These are phyloP conservation scores for Spondyliosoma cantharus DNA, from an alignment of 2,797 vertebrate species.

Conservation along the genomic window DNA sequence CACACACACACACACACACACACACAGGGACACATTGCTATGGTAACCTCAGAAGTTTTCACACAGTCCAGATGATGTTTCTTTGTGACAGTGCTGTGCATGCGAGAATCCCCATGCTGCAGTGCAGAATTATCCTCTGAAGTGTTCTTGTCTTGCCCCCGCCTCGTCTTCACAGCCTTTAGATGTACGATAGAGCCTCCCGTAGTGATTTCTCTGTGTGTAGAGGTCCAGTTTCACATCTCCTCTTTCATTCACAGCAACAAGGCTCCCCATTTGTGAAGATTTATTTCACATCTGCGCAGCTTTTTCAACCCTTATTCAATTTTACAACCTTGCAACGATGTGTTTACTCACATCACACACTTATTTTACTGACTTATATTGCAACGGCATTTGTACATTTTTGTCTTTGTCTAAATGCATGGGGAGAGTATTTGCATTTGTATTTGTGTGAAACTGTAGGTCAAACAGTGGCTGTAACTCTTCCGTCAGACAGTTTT, in stretches of 20 bases:
- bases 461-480: neutral
- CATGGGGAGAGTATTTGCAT: neutral
- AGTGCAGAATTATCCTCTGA: constrained; percentile 64
- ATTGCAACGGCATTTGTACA: constrained; percentile 10
- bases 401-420: neutral
- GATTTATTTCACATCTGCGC: constrained; percentile 45
- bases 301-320: constrained; percentile 37
- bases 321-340: neutral
- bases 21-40: constrained; percentile 64
- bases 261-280: constrained; percentile 46
- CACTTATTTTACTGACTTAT: neutral
- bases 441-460: neutral
- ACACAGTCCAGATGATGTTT: constrained; percentile 74
- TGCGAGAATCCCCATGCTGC: constrained; percentile 55
- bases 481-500: neutral
- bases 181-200: constrained; percentile 55
- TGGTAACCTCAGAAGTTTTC: constrained; percentile 80
- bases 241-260: constrained; percentile 41
- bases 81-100: constrained; percentile 66
- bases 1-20: constrained; percentile 27
- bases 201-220: constrained; percentile 41
- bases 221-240: constrained; percentile 61
- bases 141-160: constrained; percentile 60
- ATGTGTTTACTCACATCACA: neutral
- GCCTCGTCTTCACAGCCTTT: constrained; percentile 58